A percentile compares a stretch with the other conserved stretches of the same genome.
Conservation (phyloP, 2,797 vertebrate genomes). For the Thamnophis elegans region DNA sequence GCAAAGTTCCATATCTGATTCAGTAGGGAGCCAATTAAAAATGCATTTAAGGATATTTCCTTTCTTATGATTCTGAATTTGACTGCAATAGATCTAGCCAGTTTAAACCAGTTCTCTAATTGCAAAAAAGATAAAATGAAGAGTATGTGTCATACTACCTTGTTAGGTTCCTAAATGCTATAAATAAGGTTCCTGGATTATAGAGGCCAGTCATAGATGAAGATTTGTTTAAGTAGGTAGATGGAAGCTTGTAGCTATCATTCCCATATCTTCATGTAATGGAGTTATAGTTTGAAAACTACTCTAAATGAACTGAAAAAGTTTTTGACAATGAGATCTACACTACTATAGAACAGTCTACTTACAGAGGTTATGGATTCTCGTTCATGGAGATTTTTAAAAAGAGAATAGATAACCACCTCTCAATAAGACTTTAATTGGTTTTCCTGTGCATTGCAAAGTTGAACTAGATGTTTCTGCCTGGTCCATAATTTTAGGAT, state of each 20-base stretch:
- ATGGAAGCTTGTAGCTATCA: neutral
- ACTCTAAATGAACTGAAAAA: neutral
- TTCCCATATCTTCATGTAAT: neutral
- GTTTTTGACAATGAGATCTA: neutral
- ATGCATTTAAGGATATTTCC: neutral
- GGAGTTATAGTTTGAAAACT: neutral
- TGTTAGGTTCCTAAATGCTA: neutral
- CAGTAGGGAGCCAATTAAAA: neutral
- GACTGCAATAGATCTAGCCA: neutral
- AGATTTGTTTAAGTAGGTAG: neutral
- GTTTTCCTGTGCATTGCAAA: neutral
- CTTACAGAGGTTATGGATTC: neutral
- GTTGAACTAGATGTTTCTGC: neutral
- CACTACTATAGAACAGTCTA: neutral
- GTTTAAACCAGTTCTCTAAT: neutral
- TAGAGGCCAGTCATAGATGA: neutral
- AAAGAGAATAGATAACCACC: neutral
- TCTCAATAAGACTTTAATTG: neutral
- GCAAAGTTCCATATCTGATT: neutral
- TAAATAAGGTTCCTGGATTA: neutral
- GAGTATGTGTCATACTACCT: neutral
- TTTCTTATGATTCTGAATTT: neutral
- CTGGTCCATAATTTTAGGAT: neutral
- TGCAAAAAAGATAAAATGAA: neutral
- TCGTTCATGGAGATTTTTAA: neutral